phyloP scores from a whole-genome alignment of 1,140 invertebrate species.

The Caerostris darwini region DNA sequence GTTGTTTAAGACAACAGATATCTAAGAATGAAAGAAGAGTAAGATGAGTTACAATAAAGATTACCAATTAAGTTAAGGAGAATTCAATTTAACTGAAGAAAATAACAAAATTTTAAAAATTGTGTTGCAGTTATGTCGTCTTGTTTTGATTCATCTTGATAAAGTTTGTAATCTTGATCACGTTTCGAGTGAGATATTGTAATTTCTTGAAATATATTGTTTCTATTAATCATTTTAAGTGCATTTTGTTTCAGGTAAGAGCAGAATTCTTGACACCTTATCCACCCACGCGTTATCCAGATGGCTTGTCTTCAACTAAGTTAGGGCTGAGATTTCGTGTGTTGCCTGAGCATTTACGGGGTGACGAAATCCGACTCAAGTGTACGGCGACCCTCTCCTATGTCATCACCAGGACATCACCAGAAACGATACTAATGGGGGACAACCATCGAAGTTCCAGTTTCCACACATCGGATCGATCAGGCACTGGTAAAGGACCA shows the following conservation, averaged over 20 bases:
- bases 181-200: not conserved
- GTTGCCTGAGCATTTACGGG: constrained; percentile 88
- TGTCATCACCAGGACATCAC: constrained; percentile 90
- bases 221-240: not conserved
- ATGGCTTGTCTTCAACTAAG: constrained; percentile 80
- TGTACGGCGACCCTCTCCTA: constrained; percentile 92
- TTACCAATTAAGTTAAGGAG: too few relatives aligned
- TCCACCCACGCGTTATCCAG: constrained; percentile 52
- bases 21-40: too few relatives aligned
- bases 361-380: constrained; percentile 92
- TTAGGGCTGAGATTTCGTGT: constrained; percentile 88
- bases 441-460: constrained; percentile 86
- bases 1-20: too few relatives aligned
- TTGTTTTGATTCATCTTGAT: not conserved
- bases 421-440: constrained; percentile 89
- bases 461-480: constrained; percentile 51
- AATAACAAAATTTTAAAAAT: too few relatives aligned
- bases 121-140: too few relatives aligned
- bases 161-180: not conserved
- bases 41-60: too few relatives aligned
- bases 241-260: constrained; percentile 81
- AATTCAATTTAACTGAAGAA: too few relatives aligned
- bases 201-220: not conserved
- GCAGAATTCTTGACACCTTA: constrained; percentile 60
- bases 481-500: not conserved